phyloP scores from a whole-genome alignment of 1,140 invertebrate species.

The Galleria mellonella region DNA sequence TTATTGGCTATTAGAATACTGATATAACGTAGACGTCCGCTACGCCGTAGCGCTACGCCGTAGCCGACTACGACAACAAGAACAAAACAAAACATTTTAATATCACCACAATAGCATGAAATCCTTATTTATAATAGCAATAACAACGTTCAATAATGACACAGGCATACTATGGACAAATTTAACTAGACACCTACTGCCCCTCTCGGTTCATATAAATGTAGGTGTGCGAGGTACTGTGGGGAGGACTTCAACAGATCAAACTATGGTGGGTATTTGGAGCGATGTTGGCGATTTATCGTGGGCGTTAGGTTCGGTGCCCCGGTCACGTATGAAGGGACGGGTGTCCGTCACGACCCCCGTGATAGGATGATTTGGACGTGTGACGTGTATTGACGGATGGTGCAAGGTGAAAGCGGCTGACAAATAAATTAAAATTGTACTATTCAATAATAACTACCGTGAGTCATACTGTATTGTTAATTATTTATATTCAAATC shows the following conservation, averaged over 20 bases:
- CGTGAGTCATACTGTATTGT: too few relatives aligned
- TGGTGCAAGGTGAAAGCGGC: conserved; percentile 10
- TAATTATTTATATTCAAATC: too few relatives aligned
- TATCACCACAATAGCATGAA: conserved; percentile 25
- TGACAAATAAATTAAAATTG: too few relatives aligned
- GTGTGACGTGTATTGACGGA: conserved; percentile 32
- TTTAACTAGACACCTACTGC: background rate
- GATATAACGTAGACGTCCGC: background rate
- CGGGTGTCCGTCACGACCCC: conserved; percentile 42
- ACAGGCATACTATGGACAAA: conserved; percentile 9
- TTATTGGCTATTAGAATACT: too few relatives aligned
- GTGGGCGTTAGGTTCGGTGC: conserved; percentile 27
- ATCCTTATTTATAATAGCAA: conserved; percentile 19
- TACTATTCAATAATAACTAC: too few relatives aligned
- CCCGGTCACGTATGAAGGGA: conserved; percentile 44
- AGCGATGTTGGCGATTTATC: conserved; percentile 32
- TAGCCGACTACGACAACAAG: background rate
- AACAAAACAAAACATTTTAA: conserved; percentile 29
- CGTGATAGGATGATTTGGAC: conserved; percentile 57
- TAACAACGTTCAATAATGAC: conserved; percentile 22
- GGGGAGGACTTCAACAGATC: background rate
- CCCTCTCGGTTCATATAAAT: background rate
- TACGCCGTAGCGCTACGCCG: conserved; percentile 1
- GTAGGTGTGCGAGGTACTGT: background rate
- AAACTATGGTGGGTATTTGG: conserved; percentile 22